Base-by-base conservation (phyloP, 2,797 vertebrate species). In the Avahi laniger region DNA sequence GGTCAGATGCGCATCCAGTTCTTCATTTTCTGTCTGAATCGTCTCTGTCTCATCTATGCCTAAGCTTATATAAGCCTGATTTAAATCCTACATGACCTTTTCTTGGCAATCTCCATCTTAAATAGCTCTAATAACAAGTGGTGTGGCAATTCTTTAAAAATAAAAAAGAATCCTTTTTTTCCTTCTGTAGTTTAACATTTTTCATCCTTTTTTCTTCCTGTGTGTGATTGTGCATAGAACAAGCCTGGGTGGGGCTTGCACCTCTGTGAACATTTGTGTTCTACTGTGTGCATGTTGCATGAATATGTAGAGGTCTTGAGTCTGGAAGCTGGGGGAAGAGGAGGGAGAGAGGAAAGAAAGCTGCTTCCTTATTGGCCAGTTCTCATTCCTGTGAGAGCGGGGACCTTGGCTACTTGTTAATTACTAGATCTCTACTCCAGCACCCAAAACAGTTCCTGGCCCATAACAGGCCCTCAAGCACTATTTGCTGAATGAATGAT, bases 1-100 rank as follows among this genome's bases (percentile, higher is more conserved):
- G 78, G 73, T 76, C 94, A 81, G 89, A 94, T 94, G 41, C 73
- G 72, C 43, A 48, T 61, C 79, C 14, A 18, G 26, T n/a, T 69
- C 33, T 83, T 46, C 75, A 26, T 78, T 92, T 70, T 82, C 85
- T 88, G 9, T 89, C 54, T 81, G n/a, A 63, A 65, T 41, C 38
- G 50, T 46, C 65, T 91, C 41, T 20, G 52, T 65, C 63, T 83
- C 38, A 43, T 35, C 59, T 88, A 1, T 89, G 82, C 38, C 33
- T 69, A 17, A 63, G n/a, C 24, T 41, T 50, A 22, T 30, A 2
- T 22, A 57, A 80, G 82, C 63, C 43, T 72, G 61, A 35, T 48
- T 86, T 54, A 82, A 72, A 26, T 90, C 84, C 81, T 80, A 1
- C n/a, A 0, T 4, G 54, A 84, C 59, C 67, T 95, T 93, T 59